Evolutionary conservation across 2,113 vertebrate genomes (phyloP).

Genomic region (Calypte anna): DNA sequence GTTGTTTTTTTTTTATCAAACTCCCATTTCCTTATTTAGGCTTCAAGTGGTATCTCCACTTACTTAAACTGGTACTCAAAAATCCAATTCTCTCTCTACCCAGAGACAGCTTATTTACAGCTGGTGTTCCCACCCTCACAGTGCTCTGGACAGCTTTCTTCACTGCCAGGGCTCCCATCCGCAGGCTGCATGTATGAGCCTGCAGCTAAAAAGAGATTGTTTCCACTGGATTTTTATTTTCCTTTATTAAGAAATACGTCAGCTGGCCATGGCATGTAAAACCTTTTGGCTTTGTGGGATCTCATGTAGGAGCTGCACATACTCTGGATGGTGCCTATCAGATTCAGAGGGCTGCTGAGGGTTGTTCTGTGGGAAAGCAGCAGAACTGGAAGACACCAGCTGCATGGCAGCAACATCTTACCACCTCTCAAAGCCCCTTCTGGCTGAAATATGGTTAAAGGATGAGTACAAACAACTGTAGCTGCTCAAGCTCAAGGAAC

Average conservation of each 20-base stretch:
- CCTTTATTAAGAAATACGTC: neutral
- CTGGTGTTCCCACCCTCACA: accelerated
- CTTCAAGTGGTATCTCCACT: conserved; percentile 6
- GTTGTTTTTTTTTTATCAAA: neutral
- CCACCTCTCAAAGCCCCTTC: neutral
- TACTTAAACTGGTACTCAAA: conserved; percentile 26
- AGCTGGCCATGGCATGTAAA: neutral
- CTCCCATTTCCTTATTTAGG: conserved; percentile 16
- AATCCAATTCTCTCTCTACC: conserved; percentile 27
- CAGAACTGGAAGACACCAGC: neutral
- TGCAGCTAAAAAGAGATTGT: neutral
- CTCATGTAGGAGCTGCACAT: neutral
- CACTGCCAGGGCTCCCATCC: neutral
- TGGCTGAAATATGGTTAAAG: neutral
- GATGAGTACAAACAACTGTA: neutral
- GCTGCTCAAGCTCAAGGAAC: neutral
- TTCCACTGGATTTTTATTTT: neutral
- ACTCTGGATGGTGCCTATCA: neutral
- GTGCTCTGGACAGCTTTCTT: neutral
- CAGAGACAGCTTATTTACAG: neutral
- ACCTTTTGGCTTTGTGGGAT: neutral
- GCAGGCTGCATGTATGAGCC: neutral
- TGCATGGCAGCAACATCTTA: neutral
- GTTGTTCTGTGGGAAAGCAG: neutral
- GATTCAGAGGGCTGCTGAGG: neutral